Evolutionary conservation across 2,113 vertebrate species (phyloP), one percentile per base, ranked within the genome.

Genomic region (Nerophis lumbriciformis): DNA sequence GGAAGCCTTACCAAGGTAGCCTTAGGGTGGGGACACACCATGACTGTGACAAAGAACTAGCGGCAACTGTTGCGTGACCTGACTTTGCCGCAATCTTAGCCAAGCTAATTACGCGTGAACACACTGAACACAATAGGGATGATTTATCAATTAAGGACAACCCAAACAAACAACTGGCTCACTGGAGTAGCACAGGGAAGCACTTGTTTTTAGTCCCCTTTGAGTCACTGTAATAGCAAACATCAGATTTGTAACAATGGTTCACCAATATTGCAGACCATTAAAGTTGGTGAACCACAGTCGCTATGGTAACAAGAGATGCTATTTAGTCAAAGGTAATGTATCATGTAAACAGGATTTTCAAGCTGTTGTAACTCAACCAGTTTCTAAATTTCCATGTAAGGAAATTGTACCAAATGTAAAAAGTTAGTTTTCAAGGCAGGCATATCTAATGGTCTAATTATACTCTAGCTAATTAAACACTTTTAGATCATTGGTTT

Each of bases 41-140:
- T 19, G 37, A 38, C n/a, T 10, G 8, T 57, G 15, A 16, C 54
- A 19, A 57, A 44, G 8, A 57, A 16, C 54, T 6, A 19, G 37
- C 38, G 37, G 9, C 38, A 39, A 42, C 28, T 55, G 37, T 56
- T 56, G 54, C 15, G 38, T 57, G 37, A 57, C 38, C 54, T 19
- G 12, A 57, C n/a, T 42, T 12, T n/a, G 8, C 36, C n/a, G 53
- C 4, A n/a, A n/a, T 38, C 53, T 55, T 6, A 15, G 53, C 14
- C 53, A 39, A 37, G 38, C 9, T 42, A 39, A 57, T 57, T 44
- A 57, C n/a, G 5, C 37, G 12, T 19, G 5, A 57, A 57, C 38
- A 39, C n/a, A 44, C 5, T 57, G 54, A 11, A 39, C 54, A 56
- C 14, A 38, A 55, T 39, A n/a, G 53, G 37, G 38, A 56, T 56